Percentiles rank a stretch among this genome's conserved stretches.
Conservation (phyloP, 2,113 vertebrate species). For the Dicaeum eximium region DNA sequence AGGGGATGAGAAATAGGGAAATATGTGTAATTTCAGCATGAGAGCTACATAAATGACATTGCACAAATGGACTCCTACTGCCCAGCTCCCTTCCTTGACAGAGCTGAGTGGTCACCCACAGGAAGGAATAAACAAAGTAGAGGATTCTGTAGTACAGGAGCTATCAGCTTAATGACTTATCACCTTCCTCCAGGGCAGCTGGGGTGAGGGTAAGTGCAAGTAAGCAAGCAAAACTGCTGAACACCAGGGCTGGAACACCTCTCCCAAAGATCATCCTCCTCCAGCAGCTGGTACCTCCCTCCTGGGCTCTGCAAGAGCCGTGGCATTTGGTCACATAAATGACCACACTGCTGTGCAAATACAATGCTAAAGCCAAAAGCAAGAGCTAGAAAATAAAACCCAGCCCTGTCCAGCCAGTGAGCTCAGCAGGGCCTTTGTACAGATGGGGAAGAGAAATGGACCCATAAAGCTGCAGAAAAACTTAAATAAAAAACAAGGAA, state of each 20-base stretch:
- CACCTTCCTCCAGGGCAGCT: not conserved
- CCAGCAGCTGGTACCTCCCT: not conserved
- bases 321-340: not conserved
- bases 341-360: rapidly evolving
- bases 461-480: not conserved
- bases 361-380: rapidly evolving
- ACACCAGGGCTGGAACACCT: not conserved
- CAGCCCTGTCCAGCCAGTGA: not conserved
- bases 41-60: not conserved
- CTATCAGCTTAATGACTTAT: not conserved
- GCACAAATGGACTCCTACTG: not conserved
- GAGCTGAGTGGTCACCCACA: not conserved
- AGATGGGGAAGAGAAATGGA: not conserved
- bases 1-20: not conserved
- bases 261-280: not conserved
- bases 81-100: not conserved
- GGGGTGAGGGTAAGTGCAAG: not conserved
- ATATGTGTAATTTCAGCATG: not conserved
- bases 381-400: not conserved
- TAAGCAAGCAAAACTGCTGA: not conserved
- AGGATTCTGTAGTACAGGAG: not conserved
- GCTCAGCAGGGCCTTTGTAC: not conserved
- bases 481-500: not conserved
- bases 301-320: not conserved
- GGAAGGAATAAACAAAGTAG: not conserved